Evolutionary conservation across 2,113 vertebrate genomes (phyloP).

Genomic region (Rhipidura dahli): DNA sequence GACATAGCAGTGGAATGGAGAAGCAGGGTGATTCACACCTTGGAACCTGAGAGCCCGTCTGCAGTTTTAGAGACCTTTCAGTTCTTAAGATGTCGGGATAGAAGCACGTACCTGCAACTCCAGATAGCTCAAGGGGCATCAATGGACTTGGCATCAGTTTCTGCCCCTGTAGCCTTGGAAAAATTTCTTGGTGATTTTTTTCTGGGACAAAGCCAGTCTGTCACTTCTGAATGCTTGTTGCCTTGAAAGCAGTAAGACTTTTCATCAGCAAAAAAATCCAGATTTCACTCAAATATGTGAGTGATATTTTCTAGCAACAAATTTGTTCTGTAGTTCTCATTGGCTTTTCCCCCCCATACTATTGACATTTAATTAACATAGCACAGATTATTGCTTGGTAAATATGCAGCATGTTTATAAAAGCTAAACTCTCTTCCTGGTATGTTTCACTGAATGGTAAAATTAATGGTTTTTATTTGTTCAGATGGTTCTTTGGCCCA

Average conservation of each 20-base stretch:
- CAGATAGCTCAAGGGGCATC: background rate
- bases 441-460: background rate
- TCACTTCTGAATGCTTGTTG: background rate
- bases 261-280: background rate
- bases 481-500: slow-evolving; percentile 91
- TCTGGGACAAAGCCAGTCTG: background rate
- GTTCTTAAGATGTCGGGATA: background rate
- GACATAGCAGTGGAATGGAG: background rate
- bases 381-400: background rate
- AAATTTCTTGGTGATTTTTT: background rate
- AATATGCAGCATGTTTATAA: background rate
- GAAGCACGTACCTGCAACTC: background rate
- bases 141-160: background rate
- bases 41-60: background rate
- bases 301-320: background rate
- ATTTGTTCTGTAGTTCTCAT: background rate
- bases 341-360: background rate
- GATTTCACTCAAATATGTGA: background rate
- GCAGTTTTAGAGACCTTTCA: background rate
- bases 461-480: slow-evolving; percentile 42
- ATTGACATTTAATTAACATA: background rate
- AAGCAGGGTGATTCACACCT: background rate
- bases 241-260: background rate
- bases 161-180: background rate
- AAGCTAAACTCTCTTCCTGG: background rate